Conservation (phyloP, 2,888 invertebrate genomes). For the Catocala nupta region DNA sequence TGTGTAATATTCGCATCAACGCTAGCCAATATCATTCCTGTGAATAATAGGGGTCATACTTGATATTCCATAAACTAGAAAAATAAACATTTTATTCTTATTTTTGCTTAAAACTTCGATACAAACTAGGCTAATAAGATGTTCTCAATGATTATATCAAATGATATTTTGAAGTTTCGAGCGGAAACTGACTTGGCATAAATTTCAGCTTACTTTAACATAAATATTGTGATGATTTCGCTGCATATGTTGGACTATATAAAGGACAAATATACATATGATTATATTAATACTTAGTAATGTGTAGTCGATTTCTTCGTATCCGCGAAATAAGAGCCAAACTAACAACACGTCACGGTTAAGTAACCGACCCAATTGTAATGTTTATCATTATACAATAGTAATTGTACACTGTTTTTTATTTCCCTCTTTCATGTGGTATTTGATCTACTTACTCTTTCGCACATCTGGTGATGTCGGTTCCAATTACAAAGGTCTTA, state of each 20-base stretch:
- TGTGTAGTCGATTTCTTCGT: slow-evolving; percentile 21
- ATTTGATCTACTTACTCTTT: slow-evolving; percentile 15
- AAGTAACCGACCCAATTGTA: slow-evolving; percentile 41
- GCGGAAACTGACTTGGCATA: slow-evolving; percentile 21
- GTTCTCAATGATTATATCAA: too few relatives aligned
- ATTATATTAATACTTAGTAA: slow-evolving; percentile 1
- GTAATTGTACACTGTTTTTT: slow-evolving; percentile 39
- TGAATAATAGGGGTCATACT: too few relatives aligned
- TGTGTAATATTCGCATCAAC: too few relatives aligned
- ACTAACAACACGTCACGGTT: slow-evolving; percentile 30
- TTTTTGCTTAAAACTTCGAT: too few relatives aligned
- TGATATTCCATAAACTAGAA: too few relatives aligned
- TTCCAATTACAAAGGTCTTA: slow-evolving; percentile 12
- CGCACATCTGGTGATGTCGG: slow-evolving; percentile 3
- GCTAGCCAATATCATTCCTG: too few relatives aligned
- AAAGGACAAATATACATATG: slow-evolving; percentile 33
- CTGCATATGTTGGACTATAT: slow-evolving; percentile 17
- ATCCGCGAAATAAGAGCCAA: slow-evolving; percentile 42
- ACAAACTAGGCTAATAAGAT: too few relatives aligned
- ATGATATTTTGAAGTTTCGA: background rate
- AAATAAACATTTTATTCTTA: too few relatives aligned
- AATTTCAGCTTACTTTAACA: slow-evolving; percentile 15
- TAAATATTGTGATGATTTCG: slow-evolving; percentile 21
- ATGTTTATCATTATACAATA: slow-evolving; percentile 31
- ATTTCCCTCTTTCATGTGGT: background rate